Base-by-base conservation (phyloP, 1,140 invertebrate species). In the Drosophila sucinea region DNA sequence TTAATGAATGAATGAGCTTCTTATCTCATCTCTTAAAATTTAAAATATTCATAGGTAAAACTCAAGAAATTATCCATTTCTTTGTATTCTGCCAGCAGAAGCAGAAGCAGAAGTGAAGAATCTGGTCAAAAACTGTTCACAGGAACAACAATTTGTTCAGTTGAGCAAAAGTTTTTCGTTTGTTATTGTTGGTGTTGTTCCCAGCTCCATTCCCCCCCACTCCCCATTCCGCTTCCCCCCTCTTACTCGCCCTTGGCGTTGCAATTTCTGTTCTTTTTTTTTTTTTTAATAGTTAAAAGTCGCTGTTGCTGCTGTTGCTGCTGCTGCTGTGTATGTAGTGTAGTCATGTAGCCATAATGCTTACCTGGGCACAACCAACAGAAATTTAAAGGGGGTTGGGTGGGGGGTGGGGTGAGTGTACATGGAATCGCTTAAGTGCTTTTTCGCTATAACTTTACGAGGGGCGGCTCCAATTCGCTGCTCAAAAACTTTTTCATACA, bases 391-490 rank as follows among this genome's bases (percentile, higher is more conserved):
- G 69, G 8, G 11, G 23, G 8, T 3, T 7, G 23, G 25, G 25
- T 25, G 23, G 27, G 1, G 35, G 2, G 35, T 3, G 8, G 35
- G 35, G 2, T 10, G 10, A 11, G 11, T 87, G 54, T 87, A 85
- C 82, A 86, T 87, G 79, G 82, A 86, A 86, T 82, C 79, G 83
- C 72, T 87, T 86, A 86, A 86, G 82, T 86, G 82, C 83, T 86
- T 87, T 79, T 87, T 79, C 58, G 61, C 79, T 69, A 71, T 77
- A 82, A 86, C 82, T 86, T 86, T 76, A 58, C 54, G 55, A 54
- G 55, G 66, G 63, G 64, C 33, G 56, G 57, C 61, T 47, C 27
- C 38, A 60, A 51, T 17, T 30, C 30, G 60, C 67, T 74, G 58
- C 35, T 60, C 29, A 67, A 65, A 51, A 77, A 77, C 66, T 77